Base-by-base conservation (phyloP, 2,113 vertebrate genomes). In the Cephalopholis sonnerati region DNA sequence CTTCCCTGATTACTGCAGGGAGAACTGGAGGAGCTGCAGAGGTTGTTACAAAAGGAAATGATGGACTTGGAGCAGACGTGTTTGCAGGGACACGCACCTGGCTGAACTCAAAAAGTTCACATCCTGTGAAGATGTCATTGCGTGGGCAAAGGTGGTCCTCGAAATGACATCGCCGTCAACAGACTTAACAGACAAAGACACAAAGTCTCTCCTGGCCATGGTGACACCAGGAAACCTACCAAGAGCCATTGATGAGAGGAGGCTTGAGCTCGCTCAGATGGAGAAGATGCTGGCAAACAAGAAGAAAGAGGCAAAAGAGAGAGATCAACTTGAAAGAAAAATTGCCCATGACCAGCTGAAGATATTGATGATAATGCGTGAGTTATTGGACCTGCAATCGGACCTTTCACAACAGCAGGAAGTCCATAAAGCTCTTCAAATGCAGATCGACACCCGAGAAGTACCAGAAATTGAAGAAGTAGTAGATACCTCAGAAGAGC, bases 21-120 rank as follows among this genome's bases (percentile, higher is more conserved):
- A 9, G 83, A 94, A 2, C n/a, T 92, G 75, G 54, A 48, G 0
- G 86, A 87, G 5, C 1, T 82, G 54, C 63, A 88, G 86, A 90
- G 15, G 48, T 13, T 29, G 48, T 15, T 91, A 3, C 82, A 79
- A 17, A 81, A 2, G 0, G 87, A 91, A 32, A 74, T 0, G 7
- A 77, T 85, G 75, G 70, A 41, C 3, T 27, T 84, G 17, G 84
- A 94, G 41, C 7, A 81, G 62, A 69, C 48, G 0, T 3, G 88
- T 67, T 1, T 55, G 57, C 22, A 84, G 57, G 51, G 69, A 87
- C 18, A 85, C 71, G 2, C 57, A 80, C 0, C 54, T 46, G 39
- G 70, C 54, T 9, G 89, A 89, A 7, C 84, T 94, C 4, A 32
- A 75, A 6, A 79, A 85, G 85, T 55, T 91, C 6, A 82, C 76